Conservation (phyloP, 1,140 invertebrate species). For the Watersipora subatra region DNA sequence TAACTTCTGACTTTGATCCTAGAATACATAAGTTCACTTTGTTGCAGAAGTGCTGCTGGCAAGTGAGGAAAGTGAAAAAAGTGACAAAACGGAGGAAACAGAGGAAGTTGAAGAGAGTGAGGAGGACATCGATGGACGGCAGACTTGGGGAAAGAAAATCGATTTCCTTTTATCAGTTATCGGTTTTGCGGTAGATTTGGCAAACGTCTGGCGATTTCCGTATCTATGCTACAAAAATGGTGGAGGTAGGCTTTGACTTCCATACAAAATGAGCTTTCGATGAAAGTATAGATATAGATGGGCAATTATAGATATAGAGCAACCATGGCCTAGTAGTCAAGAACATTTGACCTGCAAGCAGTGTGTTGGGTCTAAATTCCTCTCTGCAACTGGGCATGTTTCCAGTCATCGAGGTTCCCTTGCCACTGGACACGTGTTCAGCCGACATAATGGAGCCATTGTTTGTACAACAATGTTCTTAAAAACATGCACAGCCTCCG, state of each 20-base stretch:
- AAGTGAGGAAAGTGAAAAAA: not conserved
- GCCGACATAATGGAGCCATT: too few relatives aligned
- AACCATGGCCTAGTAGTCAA: too few relatives aligned
- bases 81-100: not conserved
- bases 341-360: too few relatives aligned
- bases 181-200: constrained; percentile 71
- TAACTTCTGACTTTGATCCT: too few relatives aligned
- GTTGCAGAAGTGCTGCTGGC: not conserved
- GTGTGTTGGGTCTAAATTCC: too few relatives aligned
- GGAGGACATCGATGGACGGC: constrained; percentile 12
- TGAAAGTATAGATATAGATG: not conserved
- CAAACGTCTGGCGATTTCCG: constrained; percentile 63
- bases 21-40: too few relatives aligned
- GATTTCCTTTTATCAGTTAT: constrained; percentile 75
- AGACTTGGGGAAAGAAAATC: constrained; percentile 58
- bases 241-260: constrained; percentile 26
- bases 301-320: not conserved
- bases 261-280: not conserved
- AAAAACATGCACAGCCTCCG: too few relatives aligned
- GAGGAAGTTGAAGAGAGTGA: constrained; percentile 1
- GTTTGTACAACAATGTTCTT: too few relatives aligned
- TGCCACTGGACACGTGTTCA: too few relatives aligned
- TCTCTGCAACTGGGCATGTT: too few relatives aligned
- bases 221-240: constrained; percentile 36
- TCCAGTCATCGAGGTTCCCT: too few relatives aligned